phyloP scores from a whole-genome alignment of 2,888 invertebrate species.

The Eupithecia tripunctaria region DNA sequence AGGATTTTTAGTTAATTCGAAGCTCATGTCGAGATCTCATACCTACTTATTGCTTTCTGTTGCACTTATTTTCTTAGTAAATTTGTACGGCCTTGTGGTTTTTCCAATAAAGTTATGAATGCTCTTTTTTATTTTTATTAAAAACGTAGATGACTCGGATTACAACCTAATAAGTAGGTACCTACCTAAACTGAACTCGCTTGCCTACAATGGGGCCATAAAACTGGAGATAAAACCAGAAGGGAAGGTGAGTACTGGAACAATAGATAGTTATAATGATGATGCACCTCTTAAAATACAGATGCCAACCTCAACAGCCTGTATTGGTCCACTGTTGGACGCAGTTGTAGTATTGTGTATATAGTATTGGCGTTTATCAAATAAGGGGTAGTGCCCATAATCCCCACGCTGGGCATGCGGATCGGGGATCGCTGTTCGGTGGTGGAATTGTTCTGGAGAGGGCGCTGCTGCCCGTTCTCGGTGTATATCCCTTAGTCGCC shows the following conservation, averaged over 20 bases:
- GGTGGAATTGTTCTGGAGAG: too few relatives aligned
- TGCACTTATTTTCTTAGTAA: conserved; percentile 8
- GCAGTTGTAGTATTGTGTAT: too few relatives aligned
- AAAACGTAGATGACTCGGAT: not conserved
- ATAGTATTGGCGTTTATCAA: too few relatives aligned
- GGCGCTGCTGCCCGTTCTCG: too few relatives aligned
- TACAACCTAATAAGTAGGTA: not conserved
- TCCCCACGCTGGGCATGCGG: too few relatives aligned
- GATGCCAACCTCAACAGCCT: too few relatives aligned
- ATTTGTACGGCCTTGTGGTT: conserved; percentile 5
- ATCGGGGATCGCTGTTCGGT: too few relatives aligned
- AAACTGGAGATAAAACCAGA: not conserved
- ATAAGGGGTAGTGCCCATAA: too few relatives aligned
- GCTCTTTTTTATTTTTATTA: conserved; percentile 6
- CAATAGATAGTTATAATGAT: not conserved
- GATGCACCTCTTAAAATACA: not conserved
- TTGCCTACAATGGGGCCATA: not conserved
- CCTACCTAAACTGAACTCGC: not conserved
- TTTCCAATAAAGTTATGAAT: conserved; percentile 10
- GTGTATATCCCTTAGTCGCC: too few relatives aligned
- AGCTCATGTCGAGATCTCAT: conserved; percentile 17
- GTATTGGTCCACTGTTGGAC: too few relatives aligned
- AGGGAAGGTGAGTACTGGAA: not conserved
- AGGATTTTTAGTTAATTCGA: conserved; percentile 8
- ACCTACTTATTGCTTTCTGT: conserved; percentile 12